Conservation (phyloP, 1,140 invertebrate genomes). For the Rhopalosiphum maidis region DNA sequence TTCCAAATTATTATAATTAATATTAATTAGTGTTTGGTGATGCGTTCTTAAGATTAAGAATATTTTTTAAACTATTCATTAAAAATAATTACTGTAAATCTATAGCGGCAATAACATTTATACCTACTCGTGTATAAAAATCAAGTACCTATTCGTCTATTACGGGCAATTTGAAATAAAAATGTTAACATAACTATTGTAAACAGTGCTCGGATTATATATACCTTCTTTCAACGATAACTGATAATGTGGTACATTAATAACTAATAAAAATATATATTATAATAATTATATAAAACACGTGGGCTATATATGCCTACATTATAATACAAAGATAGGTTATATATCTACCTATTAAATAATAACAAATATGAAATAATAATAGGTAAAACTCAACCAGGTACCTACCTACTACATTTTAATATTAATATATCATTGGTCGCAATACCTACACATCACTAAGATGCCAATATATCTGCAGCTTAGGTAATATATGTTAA, state of each 20-base stretch:
- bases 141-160: neutral
- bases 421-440: neutral
- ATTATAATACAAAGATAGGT: neutral
- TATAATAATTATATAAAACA: neutral
- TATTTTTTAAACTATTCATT: conserved; percentile 39
- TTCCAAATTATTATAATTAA: conserved; percentile 40
- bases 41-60: conserved; percentile 22
- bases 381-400: neutral
- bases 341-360: neutral
- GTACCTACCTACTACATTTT: neutral
- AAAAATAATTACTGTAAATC: conserved; percentile 14
- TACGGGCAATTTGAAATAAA: neutral
- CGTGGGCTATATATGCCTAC: neutral
- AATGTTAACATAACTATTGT: neutral
- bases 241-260: neutral
- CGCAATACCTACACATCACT: neutral
- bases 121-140: neutral
- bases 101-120: neutral
- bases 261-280: neutral
- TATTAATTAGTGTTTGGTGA: conserved; percentile 46
- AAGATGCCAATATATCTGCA: neutral
- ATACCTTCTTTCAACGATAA: neutral
- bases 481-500: neutral
- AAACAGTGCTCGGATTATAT: neutral
- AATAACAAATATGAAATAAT: too few relatives aligned